Base-by-base conservation (phyloP, 35 echinoderm and acorn worm genomes). In the Lytechinus pictus region DNA sequence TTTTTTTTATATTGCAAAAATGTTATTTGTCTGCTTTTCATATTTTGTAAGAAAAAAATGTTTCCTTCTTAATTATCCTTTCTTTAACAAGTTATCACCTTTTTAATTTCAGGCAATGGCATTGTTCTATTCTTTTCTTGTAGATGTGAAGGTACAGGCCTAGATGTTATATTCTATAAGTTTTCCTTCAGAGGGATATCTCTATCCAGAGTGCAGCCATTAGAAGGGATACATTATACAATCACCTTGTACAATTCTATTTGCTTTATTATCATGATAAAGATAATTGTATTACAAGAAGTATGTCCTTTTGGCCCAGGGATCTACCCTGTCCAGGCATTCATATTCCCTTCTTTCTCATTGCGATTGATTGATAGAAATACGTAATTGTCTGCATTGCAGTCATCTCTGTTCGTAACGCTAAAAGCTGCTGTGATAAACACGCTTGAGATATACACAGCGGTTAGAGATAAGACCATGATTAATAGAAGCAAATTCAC, bases 381-480 rank as follows among this genome's bases (percentile, higher is more conserved):
- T 44, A 44, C n/a, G 12, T 16, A 24, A 79, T 79, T 58, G 56
- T 79, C 66, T 16, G 19, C 33, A 79, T 24, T 2, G 66, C 66
- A 44, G 21, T 79, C 14, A 7, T 79, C 66, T 79, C 66, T 79
- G 19, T 79, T 79, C 66, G 16, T 79, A 24, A 79, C 6, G n/a
- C 66, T 79, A 24, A 79, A 79, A 79, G 66, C 66, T 79, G 66
- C 66, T 19, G 0, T 24, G 66, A 79, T 79, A 79, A 79, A 79
- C 21, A 24, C 66, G 19, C 66, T 79, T 79, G 66, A 79, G 66
- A 79, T 79, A 24, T 6, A 79, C 6, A 14, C 66, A 79, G 66
- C 66, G 66, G 66, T 79, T 79, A 79, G 19, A 24, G 66, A 79
- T 79, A 79, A 79, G 66, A 79, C 66, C 66, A 79, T 79, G 66